Evolutionary conservation across 2,888 invertebrate species (phyloP), one percentile per base, ranked within the genome.

Genomic region (Eristalis arbustorum): DNA sequence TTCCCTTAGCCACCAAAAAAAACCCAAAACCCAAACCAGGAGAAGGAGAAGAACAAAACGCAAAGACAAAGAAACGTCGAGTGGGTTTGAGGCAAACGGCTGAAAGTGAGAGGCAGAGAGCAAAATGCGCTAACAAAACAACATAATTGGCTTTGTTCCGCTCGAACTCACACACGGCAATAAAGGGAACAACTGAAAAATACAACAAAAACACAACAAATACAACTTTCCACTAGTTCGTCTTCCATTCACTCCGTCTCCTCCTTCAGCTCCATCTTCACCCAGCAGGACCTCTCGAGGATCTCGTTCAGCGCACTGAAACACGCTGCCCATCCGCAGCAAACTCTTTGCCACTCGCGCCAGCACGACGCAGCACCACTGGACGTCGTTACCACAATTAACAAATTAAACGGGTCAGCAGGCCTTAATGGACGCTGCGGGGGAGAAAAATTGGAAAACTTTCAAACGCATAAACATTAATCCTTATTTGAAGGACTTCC

Each of bases 351-450:
- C 10, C 31, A 31, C 31, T 31, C 31, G 14, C 14, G 6, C 42
- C 14, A 18, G 14, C 42, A 18, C 14, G 14, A 42, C n/a, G n/a
- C n/a, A n/a, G n/a, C 49, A 18, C 18, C 18, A 61, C 25, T 75
- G 69, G 57, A 74, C 74, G 67, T 37, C 75, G 67, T 49, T 49
- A 49, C 83, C 83, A 75, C 83, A 79, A 78, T 87, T 87, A 83
- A 87, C 78, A 83, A 87, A 87, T 87, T 87, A 74, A 74, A 83
- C 87, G 87, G 87, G 74, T 87, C 87, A 82, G 76, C 75, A 59
- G 87, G 78, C 74, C 63, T 79, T 72, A 75, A 78, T 62, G 74
- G 25, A n/a, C 34, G 6, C 34, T 14, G 31, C 49, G 22, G 59
- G 49, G 23, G 22, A 59, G 34, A 78, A 49, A 80, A 76, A 79